Evolutionary conservation across 2,888 invertebrate genomes (phyloP), one percentile per base, ranked within the genome.

Genomic region (Nebria salina): DNA sequence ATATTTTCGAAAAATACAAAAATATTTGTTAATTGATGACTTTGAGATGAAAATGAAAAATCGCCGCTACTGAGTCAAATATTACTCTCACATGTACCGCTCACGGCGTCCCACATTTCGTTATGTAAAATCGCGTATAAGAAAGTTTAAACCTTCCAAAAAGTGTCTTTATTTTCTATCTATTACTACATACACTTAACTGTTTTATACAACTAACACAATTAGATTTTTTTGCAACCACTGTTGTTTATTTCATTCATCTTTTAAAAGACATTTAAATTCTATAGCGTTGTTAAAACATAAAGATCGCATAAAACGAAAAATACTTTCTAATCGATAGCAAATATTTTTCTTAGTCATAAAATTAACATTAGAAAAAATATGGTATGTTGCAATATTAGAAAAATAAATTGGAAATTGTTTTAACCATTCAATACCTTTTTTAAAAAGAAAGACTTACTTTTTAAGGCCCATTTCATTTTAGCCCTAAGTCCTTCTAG

Each of bases 391-490:
- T 34, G 34, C 34, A 34, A 34, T 34, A 34, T 34, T 34, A 34
- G 34, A 34, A 34, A 4, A 34, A 34, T 4, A 34, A 2, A 70
- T 70, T 70, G 15, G 11, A 70, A 70, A 11, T 11, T 70, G 70
- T 20, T 15, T 20, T 70, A 8, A 20, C 20, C 20, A 2, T 34
- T 70, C 65, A 41, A 72, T 72, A 2, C 25, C 13, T 8, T 34
- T 34, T 1, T 5, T 34, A 34, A 34, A 34, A 34, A 34, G 5
- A 34, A 4, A 34, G 1, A 34, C 34, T 75, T 75, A 80, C 80
- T 80, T 72, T 80, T 80, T 13, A 75, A 41, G 6, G 80, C 80
- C 80, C 80, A 80, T n/a, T 75, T 75, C n/a, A 43, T 42, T n/a
- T 75, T 75, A 15, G 20, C 25, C 11, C 65, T 75, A 70, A 80